These are phyloP conservation scores for Columbina picui DNA, from an alignment of 2,113 vertebrate genomes.

Conservation along the genomic window DNA sequence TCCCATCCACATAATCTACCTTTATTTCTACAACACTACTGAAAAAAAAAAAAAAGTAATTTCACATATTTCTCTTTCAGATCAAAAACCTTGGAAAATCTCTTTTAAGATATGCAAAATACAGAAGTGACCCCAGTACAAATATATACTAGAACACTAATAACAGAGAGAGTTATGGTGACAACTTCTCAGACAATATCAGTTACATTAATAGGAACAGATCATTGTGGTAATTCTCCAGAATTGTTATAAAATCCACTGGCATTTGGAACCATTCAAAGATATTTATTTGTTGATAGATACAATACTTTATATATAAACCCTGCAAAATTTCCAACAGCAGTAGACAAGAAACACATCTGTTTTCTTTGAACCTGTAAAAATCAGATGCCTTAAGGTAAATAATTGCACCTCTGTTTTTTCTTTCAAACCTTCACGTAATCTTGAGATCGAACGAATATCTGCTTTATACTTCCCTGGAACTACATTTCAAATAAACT, in stretches of 20 bases:
- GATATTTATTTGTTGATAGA: neutral
- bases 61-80: neutral
- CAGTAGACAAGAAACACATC: neutral
- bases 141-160: neutral
- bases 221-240: neutral
- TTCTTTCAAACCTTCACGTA: neutral
- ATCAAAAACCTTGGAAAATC: neutral
- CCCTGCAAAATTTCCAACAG: neutral
- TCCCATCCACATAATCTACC: neutral
- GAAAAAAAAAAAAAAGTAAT: neutral
- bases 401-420: neutral
- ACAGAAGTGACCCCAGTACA: neutral
- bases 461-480: neutral
- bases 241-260: neutral
- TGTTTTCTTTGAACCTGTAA: neutral
- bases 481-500: conserved; percentile 4
- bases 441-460: neutral
- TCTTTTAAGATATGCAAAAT: neutral
- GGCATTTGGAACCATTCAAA: neutral
- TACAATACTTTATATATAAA: neutral
- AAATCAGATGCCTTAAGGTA: conserved; percentile 1
- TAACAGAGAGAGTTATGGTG: neutral
- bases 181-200: neutral
- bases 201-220: neutral
- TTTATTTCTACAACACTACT: neutral